Percentiles rank a stretch among this genome's conserved stretches.
Conservation (phyloP, 2,888 invertebrate species). For the Drosophila picticornis region DNA sequence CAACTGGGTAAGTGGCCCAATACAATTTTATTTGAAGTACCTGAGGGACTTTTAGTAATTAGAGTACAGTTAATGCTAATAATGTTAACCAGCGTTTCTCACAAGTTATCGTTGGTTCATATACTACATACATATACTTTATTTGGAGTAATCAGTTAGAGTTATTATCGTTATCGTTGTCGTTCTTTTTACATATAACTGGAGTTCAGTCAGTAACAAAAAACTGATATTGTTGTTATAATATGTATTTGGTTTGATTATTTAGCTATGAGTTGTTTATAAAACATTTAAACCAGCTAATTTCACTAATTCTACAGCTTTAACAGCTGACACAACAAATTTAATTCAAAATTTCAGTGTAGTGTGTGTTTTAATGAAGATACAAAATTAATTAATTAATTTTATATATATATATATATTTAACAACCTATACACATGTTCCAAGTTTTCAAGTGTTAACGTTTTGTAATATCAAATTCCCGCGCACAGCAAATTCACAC, state of each 20-base stretch:
- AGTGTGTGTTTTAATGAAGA: conserved; percentile 79
- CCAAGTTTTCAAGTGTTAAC: conserved; percentile 65
- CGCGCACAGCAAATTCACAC: conserved; percentile 65
- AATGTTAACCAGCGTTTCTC: conserved; percentile 61
- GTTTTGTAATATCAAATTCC: conserved; percentile 58
- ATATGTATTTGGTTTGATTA: conserved; percentile 70
- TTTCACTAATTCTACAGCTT: conserved; percentile 74
- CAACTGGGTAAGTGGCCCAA: conserved; percentile 84
- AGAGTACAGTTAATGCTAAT: conserved; percentile 68
- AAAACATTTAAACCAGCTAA: conserved; percentile 69
- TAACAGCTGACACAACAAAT: conserved; percentile 48
- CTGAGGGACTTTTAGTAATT: conserved; percentile 38
- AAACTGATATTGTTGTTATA: conserved; percentile 54
- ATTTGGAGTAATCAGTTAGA: conserved; percentile 62
- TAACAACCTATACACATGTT: conserved; percentile 84
- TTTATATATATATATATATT: conserved; percentile 38
- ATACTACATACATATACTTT: conserved; percentile 29
- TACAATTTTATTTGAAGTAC: conserved; percentile 30
- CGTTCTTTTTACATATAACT: conserved; percentile 59
- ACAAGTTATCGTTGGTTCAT: conserved; percentile 54
- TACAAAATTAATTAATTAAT: conserved; percentile 50
- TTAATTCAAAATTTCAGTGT: conserved; percentile 66
- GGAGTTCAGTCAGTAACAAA: conserved; percentile 73
- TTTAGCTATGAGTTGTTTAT: conserved; percentile 69
- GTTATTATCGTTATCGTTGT: conserved; percentile 63